Evolutionary conservation across 2,797 vertebrate genomes (phyloP).

Genomic region (Cryptoblepharus egeriae): DNA sequence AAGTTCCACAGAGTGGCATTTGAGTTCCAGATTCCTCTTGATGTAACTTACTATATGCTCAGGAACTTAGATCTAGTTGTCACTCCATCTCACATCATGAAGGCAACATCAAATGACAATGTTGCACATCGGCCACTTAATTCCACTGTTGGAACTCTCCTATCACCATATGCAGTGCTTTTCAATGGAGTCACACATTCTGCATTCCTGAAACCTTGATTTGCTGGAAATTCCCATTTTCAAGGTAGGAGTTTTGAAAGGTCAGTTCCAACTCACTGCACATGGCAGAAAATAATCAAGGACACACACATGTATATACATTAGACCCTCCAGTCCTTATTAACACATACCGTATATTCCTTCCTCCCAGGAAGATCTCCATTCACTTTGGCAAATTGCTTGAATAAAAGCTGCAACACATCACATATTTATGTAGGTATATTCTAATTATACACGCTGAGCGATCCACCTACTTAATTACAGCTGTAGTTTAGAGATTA

Average conservation of each 20-base stretch:
- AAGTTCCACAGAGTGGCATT: not conserved
- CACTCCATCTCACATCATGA: not conserved
- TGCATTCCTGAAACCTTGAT: not conserved
- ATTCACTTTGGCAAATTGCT: not conserved
- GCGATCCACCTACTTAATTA: constrained; percentile 40
- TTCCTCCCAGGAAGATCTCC: constrained; percentile 3
- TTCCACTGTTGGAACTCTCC: not conserved
- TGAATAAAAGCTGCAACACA: constrained; percentile 26
- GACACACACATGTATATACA: not conserved
- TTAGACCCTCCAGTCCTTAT: not conserved
- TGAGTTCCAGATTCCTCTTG: not conserved
- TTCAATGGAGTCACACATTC: not conserved
- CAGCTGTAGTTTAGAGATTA: constrained; percentile 63
- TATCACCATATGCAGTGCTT: not conserved
- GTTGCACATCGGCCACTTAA: not conserved
- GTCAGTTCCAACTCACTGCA: not conserved
- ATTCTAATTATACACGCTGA: not conserved
- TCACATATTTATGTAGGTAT: constrained; percentile 8
- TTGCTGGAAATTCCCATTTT: not conserved
- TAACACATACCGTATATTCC: not conserved
- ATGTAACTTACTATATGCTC: not conserved
- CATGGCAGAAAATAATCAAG: not conserved
- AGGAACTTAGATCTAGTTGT: not conserved
- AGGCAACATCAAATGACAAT: not conserved
- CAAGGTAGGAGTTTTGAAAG: not conserved